Conservation (phyloP, 2,797 vertebrate species). For the Choloepus didactylus region DNA sequence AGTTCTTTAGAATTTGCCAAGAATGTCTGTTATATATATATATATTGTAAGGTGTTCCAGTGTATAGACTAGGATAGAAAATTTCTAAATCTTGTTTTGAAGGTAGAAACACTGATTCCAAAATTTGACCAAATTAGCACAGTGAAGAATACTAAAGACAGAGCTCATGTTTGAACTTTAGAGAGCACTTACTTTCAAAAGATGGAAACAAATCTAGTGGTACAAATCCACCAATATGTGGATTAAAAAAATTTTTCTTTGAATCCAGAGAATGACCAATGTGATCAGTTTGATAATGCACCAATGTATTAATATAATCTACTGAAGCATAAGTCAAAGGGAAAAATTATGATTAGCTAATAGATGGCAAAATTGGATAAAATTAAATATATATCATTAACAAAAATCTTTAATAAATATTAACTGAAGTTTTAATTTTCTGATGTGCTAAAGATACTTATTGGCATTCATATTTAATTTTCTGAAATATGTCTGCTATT, state of each 20-base stretch:
- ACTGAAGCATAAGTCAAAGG: background rate
- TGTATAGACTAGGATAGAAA: background rate
- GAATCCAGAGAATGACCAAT: background rate
- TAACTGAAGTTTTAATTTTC: background rate
- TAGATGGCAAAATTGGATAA: background rate
- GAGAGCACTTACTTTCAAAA: background rate
- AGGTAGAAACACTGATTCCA: background rate
- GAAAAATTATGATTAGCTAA: background rate
- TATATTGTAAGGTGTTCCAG: background rate
- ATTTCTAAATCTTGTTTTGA: background rate
- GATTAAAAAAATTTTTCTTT: background rate
- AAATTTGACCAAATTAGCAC: background rate
- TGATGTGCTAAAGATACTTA: background rate
- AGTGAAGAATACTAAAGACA: background rate
- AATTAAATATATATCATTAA: background rate
- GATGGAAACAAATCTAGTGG: background rate
- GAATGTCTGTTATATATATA: background rate
- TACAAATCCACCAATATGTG: background rate
- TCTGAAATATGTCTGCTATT: background rate
- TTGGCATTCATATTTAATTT: background rate
- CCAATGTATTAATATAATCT: conserved; percentile 8
- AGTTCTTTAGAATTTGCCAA: background rate
- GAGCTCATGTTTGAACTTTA: background rate
- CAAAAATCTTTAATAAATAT: background rate
- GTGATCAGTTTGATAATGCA: background rate